Conservation (phyloP, 2,113 vertebrate species). For the Columba janthina region DNA sequence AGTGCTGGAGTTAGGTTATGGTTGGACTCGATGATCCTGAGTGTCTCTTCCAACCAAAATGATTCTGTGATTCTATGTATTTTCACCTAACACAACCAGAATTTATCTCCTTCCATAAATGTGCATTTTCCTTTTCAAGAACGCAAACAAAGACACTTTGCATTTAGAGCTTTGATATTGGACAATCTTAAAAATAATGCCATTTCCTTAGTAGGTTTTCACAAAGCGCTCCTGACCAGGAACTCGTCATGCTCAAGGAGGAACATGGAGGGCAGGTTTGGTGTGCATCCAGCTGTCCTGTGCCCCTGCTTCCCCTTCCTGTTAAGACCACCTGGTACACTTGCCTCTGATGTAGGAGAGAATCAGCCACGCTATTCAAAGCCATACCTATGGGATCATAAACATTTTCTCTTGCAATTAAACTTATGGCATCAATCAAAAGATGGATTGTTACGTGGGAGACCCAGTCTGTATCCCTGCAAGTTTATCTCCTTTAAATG, state of each 20-base stretch:
- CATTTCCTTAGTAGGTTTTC: background rate
- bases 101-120: background rate
- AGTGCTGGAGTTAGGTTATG: too few relatives aligned
- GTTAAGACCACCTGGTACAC: background rate
- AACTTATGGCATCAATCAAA: background rate
- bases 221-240: background rate
- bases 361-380: rapidly evolving
- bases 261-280: background rate
- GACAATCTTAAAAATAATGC: background rate
- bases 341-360: background rate
- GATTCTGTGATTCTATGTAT: background rate
- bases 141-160: background rate
- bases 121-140: background rate
- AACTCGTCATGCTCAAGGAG: background rate
- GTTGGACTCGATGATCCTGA: too few relatives aligned
- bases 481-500: background rate
- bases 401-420: background rate
- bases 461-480: background rate
- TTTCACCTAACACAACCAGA: background rate
- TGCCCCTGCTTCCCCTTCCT: background rate
- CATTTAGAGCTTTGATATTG: background rate
- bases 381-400: background rate
- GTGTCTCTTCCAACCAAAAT: too few relatives aligned
- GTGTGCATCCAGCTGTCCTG: background rate
- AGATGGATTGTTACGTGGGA: background rate